Base-by-base conservation (phyloP, 1,140 invertebrate genomes). In the Lineus longissimus region DNA sequence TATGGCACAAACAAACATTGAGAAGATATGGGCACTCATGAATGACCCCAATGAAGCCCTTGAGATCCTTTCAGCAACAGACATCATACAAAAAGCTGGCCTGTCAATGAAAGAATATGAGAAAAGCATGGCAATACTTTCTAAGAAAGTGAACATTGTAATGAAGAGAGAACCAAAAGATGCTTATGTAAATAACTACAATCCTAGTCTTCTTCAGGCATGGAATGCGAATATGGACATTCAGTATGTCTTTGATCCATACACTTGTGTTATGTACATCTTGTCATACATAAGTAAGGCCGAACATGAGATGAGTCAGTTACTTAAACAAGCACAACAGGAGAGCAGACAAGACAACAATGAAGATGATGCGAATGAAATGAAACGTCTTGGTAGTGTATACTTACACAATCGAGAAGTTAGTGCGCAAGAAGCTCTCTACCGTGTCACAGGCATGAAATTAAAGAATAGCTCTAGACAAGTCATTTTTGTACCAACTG, bases 141-240 rank as follows among this genome's bases (percentile, higher is more conserved):
- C 33, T 7, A 36, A 36, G 43, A 63, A 54, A 19, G 40, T 59
- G n/a, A 30, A 15, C 1, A 58, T 61, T 15, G 25, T 61, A 19
- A 33, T 56, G n/a, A 64, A 62, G 59, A 45, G 66, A 55, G 30
- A 47, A 6, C 23, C 31, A n/a, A 57, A 31, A 36, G 66, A 67
- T 33, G 2, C 33, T 13, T 17, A 62, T 15, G 58, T 62, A 22
- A 61, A 65, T 33, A 33, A 57, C 2, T 68, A 65, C 43, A 65
- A 62, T 55, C 31, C 41, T 22, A 13, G 23, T 33, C 43, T 64
- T 6, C 30, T 51, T 27, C 19, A 25, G 27, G 56, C 60, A 23
- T 66, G 64, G 67, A 33, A 63, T 57, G 67, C 64, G 25, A 69
- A 68, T 29, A 62, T 62, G 55, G 60, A 65, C 43, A 64, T 68